A percentile compares a stretch with the other conserved stretches of the same genome.
Evolutionary conservation across 2,888 invertebrate species (phyloP).

Genomic region (Celastrina argiolus): DNA sequence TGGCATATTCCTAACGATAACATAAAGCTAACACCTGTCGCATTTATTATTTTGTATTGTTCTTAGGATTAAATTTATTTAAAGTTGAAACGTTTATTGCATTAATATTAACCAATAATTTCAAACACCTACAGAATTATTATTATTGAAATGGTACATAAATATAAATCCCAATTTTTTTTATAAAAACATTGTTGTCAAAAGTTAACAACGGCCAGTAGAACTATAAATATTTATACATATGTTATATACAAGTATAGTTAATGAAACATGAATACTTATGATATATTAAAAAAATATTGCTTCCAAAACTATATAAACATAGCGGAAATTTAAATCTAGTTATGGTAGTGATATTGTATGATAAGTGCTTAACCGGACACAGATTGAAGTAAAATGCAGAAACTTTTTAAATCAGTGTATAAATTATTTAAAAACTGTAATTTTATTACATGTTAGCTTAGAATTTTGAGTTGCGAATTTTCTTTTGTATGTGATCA

Average conservation of each 20-base stretch:
- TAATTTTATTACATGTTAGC: neutral
- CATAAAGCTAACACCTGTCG: neutral
- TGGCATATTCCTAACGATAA: neutral
- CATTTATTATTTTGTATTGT: conserved; percentile 8
- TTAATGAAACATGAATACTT: conserved; percentile 61
- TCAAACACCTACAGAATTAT: neutral
- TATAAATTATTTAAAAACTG: neutral
- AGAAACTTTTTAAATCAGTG: neutral
- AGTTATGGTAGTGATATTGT: conserved; percentile 34
- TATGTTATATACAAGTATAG: conserved; percentile 72
- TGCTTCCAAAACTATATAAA: conserved; percentile 65
- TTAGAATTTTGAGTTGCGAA: neutral
- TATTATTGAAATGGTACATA: conserved; percentile 19
- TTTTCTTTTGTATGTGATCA: neutral
- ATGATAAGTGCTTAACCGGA: conserved; percentile 16
- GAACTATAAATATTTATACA: conserved; percentile 65
- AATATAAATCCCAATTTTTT: conserved; percentile 21
- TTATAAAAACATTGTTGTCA: conserved; percentile 44
- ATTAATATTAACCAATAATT: neutral
- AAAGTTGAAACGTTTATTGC: neutral
- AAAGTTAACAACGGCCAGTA: conserved; percentile 66
- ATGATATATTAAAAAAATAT: conserved; percentile 66
- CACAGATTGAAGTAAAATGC: neutral
- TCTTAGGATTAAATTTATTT: neutral
- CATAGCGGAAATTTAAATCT: conserved; percentile 46